These are phyloP conservation scores for Brachypteracias leptosomus DNA, from an alignment of 2,113 vertebrate genomes.

Conservation along the genomic window DNA sequence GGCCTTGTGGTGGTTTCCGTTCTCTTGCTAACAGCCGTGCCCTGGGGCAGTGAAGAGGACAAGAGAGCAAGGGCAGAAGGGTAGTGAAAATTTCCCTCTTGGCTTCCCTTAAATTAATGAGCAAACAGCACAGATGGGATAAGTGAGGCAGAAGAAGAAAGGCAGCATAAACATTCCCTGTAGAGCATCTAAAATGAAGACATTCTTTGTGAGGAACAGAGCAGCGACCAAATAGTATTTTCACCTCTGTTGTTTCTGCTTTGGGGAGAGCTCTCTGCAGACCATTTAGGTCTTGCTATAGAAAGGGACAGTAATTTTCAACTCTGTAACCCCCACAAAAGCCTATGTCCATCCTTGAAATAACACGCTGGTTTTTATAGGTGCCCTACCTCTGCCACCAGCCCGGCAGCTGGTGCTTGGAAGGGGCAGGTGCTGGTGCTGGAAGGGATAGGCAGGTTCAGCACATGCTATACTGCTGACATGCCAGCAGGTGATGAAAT, in stretches of 20 bases:
- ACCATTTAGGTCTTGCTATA: not conserved
- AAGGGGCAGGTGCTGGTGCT: not conserved
- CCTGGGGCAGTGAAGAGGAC: not conserved
- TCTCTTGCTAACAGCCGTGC: not conserved
- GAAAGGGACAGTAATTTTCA: not conserved
- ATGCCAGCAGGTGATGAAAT: not conserved
- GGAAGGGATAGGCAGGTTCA: not conserved
- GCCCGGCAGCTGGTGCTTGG: not conserved
- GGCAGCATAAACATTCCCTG: not conserved
- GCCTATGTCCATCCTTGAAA: not conserved
- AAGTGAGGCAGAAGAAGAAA: conserved; percentile 23
- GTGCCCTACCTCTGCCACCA: not conserved
- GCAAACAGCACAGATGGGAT: not conserved
- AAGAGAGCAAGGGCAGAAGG: not conserved
- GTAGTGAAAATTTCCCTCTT: not conserved
- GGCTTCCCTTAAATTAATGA: conserved; percentile 3
- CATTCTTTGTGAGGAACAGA: not conserved
- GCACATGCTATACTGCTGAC: fast-evolving
- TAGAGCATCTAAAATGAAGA: not conserved
- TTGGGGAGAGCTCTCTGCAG: not conserved
- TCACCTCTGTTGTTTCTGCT: not conserved
- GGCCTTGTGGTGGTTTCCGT: not conserved
- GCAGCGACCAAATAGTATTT: not conserved
- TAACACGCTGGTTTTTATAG: not conserved
- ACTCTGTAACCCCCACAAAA: not conserved